phyloP scores from a whole-genome alignment of 2,888 invertebrate genomes.

The Xestia c-nigrum region DNA sequence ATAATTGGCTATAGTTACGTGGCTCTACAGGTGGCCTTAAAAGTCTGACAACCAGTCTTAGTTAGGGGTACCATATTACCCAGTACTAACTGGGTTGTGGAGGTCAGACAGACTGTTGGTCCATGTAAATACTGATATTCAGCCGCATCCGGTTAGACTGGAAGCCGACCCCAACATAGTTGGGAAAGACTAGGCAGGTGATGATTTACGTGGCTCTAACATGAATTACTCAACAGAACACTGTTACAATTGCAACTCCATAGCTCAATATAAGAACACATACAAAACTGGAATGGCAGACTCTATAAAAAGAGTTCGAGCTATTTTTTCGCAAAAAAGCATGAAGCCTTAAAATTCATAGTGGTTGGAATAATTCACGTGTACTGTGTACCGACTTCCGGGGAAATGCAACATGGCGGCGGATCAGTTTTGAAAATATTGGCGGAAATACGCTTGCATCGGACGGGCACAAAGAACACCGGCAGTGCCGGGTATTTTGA shows the following conservation, averaged over 20 bases:
- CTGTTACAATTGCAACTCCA: not conserved
- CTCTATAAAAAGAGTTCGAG: not conserved
- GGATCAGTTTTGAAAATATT: constrained; percentile 44
- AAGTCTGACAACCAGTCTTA: too few relatives aligned
- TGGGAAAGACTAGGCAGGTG: too few relatives aligned
- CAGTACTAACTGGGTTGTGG: too few relatives aligned
- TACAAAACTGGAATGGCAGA: not conserved
- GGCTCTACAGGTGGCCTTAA: too few relatives aligned
- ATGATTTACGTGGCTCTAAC: too few relatives aligned
- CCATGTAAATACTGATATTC: too few relatives aligned
- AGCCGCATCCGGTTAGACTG: too few relatives aligned
- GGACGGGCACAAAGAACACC: constrained; percentile 21
- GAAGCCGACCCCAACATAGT: too few relatives aligned
- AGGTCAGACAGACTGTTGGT: too few relatives aligned
- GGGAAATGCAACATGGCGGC: constrained; percentile 39
- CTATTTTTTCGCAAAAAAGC: constrained; percentile 28
- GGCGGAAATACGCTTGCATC: constrained; percentile 31
- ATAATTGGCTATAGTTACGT: not conserved
- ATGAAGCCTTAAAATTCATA: constrained; percentile 42
- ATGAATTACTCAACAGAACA: too few relatives aligned
- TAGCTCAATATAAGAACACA: not conserved
- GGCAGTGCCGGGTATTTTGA: not conserved
- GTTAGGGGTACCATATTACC: too few relatives aligned
- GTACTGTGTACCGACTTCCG: constrained; percentile 29
- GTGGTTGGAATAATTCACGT: constrained; percentile 16